Percentiles rank a stretch among this genome's conserved stretches.
phyloP scores from a whole-genome alignment of 2,113 vertebrate species.

The Pelobates fuscus region DNA sequence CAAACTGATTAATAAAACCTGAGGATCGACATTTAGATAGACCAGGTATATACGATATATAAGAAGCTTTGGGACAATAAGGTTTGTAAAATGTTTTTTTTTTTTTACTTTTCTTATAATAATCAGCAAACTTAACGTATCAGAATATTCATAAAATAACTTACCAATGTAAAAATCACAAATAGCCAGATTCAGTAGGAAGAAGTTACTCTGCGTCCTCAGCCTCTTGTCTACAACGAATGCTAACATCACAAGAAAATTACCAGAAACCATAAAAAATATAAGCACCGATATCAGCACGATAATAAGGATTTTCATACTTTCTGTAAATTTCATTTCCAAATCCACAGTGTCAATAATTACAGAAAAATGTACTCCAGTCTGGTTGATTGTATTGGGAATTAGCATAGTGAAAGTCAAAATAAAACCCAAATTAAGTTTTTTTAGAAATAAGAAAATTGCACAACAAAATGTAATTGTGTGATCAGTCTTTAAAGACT shows the following conservation, averaged over 20 bases:
- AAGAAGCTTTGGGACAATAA: too few species aligned
- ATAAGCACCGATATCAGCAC: background rate
- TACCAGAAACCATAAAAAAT: slow-evolving; percentile 11
- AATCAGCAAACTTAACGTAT: too few species aligned
- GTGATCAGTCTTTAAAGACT: too few species aligned
- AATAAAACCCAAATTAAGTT: too few species aligned
- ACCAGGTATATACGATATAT: too few species aligned
- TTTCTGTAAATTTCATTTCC: background rate
- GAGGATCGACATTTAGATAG: too few species aligned
- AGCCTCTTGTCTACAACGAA: slow-evolving; percentile 34
- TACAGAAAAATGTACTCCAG: background rate
- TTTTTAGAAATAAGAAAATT: too few species aligned
- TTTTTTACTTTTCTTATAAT: too few species aligned
- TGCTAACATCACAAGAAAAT: slow-evolving; percentile 27
- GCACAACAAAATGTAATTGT: too few species aligned
- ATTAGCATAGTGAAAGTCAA: too few species aligned
- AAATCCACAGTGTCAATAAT: background rate
- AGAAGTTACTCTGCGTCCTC: slow-evolving; percentile 30
- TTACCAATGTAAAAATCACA: slow-evolving; percentile 40
- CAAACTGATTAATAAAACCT: too few species aligned
- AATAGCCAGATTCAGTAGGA: slow-evolving; percentile 38
- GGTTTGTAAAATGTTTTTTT: too few species aligned
- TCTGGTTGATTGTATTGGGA: background rate
- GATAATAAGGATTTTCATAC: background rate
- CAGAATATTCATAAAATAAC: slow-evolving; percentile 5